Evolutionary conservation across 1,140 invertebrate genomes (phyloP).

Genomic region (Oscheius sp.): DNA sequence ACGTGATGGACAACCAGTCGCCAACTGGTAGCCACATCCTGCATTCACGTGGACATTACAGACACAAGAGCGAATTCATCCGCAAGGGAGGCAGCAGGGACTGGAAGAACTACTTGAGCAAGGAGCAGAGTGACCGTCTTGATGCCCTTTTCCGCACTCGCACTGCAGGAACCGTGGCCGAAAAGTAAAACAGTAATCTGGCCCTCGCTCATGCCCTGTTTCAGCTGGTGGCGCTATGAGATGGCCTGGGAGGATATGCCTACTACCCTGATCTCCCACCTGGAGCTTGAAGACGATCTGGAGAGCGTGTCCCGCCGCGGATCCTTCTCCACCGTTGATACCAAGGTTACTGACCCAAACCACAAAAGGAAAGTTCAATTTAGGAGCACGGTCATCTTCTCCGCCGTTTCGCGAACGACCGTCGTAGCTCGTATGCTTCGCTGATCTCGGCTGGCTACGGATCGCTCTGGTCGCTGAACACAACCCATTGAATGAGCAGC

Average conservation of each 20-base stretch:
- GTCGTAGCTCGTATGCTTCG: constrained; percentile 15
- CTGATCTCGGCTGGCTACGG: constrained; percentile 37
- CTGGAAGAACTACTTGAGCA: constrained; percentile 63
- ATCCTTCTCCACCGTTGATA: constrained; percentile 1
- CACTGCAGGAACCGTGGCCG: constrained; percentile 50
- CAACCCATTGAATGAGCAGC: background rate
- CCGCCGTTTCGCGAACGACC: background rate
- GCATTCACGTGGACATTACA: too few species aligned
- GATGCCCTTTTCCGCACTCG: constrained; percentile 48
- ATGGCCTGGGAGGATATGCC: constrained; percentile 40
- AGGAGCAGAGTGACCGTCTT: constrained; percentile 60
- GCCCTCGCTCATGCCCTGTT: background rate
- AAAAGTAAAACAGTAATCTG: constrained; percentile 26
- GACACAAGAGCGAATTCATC: constrained; percentile 52
- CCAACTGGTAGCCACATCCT: constrained; percentile 8
- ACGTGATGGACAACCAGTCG: background rate
- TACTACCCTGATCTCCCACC: background rate
- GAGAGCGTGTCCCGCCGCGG: constrained; percentile 9
- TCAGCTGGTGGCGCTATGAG: constrained; percentile 39
- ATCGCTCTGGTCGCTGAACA: constrained; percentile 31
- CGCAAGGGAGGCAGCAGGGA: constrained; percentile 62
- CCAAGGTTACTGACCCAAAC: too few species aligned
- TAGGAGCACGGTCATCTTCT: background rate
- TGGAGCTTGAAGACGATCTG: background rate
- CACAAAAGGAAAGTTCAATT: background rate